Evolutionary conservation across 1,140 invertebrate genomes (phyloP).

Genomic region (Solenopsis invicta): DNA sequence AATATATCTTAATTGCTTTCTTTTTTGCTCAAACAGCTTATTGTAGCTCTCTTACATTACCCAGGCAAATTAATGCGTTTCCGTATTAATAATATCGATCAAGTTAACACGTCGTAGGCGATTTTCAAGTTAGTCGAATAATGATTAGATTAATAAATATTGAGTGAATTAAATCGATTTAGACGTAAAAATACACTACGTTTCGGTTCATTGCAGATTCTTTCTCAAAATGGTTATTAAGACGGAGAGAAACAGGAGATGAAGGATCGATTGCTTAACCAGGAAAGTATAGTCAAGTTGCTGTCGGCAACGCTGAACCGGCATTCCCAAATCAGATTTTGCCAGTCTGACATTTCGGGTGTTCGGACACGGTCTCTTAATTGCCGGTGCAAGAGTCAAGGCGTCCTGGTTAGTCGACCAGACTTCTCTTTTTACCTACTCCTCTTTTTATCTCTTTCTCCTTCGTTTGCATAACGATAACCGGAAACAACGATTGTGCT

Average conservation of each 20-base stretch:
- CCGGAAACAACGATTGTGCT: slow-evolving; percentile 8
- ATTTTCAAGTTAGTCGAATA: no score
- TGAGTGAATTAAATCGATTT: slow-evolving; percentile 9
- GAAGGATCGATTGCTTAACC: slow-evolving; percentile 22
- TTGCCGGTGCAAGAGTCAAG: slow-evolving; percentile 56
- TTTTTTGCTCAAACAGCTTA: no score
- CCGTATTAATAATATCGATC: no score
- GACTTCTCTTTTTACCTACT: background rate
- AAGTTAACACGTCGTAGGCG: no score
- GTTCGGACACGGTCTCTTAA: slow-evolving; percentile 64
- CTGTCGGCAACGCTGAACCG: slow-evolving; percentile 50
- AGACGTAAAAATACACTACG: background rate
- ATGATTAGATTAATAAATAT: background rate
- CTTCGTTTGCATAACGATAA: background rate
- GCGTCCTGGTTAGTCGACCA: slow-evolving; percentile 65
- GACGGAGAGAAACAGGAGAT: slow-evolving; percentile 14
- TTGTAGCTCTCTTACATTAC: no score
- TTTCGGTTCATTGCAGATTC: background rate
- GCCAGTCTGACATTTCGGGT: slow-evolving; percentile 76
- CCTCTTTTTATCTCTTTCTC: background rate
- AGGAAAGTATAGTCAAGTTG: slow-evolving; percentile 39
- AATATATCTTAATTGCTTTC: no score
- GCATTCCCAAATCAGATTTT: slow-evolving; percentile 79
- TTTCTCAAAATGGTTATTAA: slow-evolving; percentile 22
- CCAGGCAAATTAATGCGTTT: no score